A percentile compares a stretch with the other conserved stretches of the same genome.
Conservation (phyloP, 2,113 vertebrate species). For the Serinus canaria region DNA sequence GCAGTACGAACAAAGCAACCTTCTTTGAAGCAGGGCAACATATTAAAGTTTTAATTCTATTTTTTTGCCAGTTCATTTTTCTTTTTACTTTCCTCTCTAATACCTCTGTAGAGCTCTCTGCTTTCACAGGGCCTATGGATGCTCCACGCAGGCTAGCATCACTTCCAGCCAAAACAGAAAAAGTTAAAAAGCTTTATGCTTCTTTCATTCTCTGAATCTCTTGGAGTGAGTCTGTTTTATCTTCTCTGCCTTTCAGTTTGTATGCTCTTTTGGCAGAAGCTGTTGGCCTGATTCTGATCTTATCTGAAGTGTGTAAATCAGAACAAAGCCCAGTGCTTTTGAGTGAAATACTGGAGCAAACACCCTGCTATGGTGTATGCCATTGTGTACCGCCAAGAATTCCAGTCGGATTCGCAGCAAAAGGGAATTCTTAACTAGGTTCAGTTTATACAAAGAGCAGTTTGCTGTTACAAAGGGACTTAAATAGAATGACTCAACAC, state of each 20-base stretch:
- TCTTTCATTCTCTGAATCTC: conserved; percentile 23
- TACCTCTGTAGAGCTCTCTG: not conserved
- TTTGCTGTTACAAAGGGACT: conserved; percentile 30
- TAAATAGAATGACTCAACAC: conserved; percentile 20
- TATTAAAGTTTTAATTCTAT: not conserved
- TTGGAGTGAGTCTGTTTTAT: conserved; percentile 40
- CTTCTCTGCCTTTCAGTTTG: conserved; percentile 44
- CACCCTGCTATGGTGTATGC: not conserved
- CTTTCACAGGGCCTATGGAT: not conserved
- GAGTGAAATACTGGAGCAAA: conserved; percentile 28
- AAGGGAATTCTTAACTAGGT: conserved; percentile 51
- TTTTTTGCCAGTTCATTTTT: not conserved
- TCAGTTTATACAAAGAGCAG: conserved; percentile 23
- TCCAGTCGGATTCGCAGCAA: not conserved
- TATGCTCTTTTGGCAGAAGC: conserved; percentile 36
- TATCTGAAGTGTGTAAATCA: conserved; percentile 44
- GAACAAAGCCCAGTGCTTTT: conserved; percentile 21
- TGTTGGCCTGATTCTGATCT: conserved; percentile 48
- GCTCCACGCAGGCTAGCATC: not conserved
- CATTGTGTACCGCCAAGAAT: conserved; percentile 19
- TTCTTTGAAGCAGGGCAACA: not conserved
- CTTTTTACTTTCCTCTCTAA: not conserved
- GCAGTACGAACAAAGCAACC: not conserved
- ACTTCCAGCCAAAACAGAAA: conserved; percentile 3
- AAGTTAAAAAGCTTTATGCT: conserved; percentile 19